phyloP scores from a whole-genome alignment of 2,888 invertebrate genomes.

The Diplolepis rosae region DNA sequence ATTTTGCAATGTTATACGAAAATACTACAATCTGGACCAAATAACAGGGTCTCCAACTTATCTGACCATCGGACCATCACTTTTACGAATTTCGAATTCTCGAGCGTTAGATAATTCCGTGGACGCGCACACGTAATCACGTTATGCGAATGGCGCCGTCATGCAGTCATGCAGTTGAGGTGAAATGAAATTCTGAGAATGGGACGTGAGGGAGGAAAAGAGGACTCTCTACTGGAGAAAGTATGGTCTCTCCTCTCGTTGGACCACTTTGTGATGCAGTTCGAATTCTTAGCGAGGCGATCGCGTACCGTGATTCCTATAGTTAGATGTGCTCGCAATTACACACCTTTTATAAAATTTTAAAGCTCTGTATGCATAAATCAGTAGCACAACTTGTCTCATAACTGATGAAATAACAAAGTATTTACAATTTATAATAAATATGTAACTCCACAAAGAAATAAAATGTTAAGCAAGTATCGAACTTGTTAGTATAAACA shows the following conservation, averaged over 20 bases:
- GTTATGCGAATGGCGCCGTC: slow-evolving; percentile 40
- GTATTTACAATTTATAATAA: no score
- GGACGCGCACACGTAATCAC: slow-evolving; percentile 45
- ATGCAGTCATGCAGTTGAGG: slow-evolving; percentile 41
- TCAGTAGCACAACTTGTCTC: no score
- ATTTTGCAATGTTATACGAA: no score
- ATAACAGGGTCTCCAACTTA: no score
- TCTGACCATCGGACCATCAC: no score
- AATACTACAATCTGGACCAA: no score
- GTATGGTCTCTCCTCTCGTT: slow-evolving; percentile 55
- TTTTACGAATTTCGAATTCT: not conserved
- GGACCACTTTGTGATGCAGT: slow-evolving; percentile 49
- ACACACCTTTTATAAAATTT: no score
- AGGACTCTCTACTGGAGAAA: slow-evolving; percentile 46
- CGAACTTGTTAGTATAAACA: no score
- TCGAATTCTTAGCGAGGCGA: not conserved
- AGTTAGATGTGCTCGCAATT: not conserved
- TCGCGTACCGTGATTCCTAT: not conserved
- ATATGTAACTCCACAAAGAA: no score
- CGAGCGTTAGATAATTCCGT: slow-evolving; percentile 34
- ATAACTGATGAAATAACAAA: no score
- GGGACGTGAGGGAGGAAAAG: slow-evolving; percentile 35
- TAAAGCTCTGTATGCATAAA: no score
- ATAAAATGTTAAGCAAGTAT: no score
- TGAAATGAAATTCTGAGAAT: slow-evolving; percentile 53